Evolutionary conservation across 2,113 vertebrate species (phyloP).

Genomic region (Bos javanicus): DNA sequence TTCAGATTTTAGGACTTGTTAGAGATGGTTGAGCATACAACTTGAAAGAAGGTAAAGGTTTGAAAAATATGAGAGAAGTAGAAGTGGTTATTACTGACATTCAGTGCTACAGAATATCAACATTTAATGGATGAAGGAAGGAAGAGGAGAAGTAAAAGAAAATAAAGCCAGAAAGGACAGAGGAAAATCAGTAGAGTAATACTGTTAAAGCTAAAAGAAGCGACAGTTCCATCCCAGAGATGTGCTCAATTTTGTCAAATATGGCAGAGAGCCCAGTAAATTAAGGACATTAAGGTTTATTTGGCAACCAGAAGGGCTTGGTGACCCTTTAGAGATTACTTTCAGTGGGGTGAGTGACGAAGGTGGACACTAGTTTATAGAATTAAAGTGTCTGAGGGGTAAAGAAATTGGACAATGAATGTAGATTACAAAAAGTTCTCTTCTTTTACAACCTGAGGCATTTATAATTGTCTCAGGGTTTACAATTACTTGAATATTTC

Average conservation of each 20-base stretch:
- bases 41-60: background rate
- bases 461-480: background rate
- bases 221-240: background rate
- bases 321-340: background rate
- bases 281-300: background rate
- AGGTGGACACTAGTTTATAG: background rate
- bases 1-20: background rate
- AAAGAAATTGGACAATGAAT: background rate
- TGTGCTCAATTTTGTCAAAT: background rate
- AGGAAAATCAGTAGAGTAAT: background rate
- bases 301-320: background rate
- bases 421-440: background rate
- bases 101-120: background rate
- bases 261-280: background rate
- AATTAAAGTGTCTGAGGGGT: background rate
- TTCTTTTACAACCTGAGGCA: background rate
- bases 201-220: background rate
- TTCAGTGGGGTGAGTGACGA: background rate
- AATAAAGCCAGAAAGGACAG: background rate
- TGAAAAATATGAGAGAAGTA: background rate
- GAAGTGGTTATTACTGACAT: background rate
- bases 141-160: background rate
- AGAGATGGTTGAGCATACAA: background rate
- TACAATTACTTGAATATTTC: constrained; percentile 1
- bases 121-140: background rate